Evolutionary conservation across 2,888 invertebrate species (phyloP), one percentile per base, ranked within the genome.

Genomic region (Euplagia quadripunctaria): DNA sequence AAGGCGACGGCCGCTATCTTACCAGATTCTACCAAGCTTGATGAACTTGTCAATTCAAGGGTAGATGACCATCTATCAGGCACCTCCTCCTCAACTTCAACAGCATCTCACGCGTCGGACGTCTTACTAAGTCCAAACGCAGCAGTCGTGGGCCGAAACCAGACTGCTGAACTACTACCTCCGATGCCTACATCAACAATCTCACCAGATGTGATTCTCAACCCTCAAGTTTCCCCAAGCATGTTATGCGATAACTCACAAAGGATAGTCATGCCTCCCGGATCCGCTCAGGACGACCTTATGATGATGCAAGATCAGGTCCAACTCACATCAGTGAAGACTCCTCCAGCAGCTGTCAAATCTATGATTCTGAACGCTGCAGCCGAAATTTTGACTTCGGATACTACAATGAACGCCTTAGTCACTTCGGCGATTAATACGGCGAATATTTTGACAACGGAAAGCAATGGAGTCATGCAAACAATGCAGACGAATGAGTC

Each of bases 321-420:
- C 66, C 91, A 89, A 79, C 75, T 91, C 20, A 89, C 93, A 46
- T 93, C 95, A 14, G 96, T 96, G 75, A 96, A 94, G 86, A 96
- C 96, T 65, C 96, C 97, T 65, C 96, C 96, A 2, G 96, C 97
- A 49, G 97, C 97, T 49, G 97, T 97, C 82, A 97, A 98, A 81
- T 97, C 97, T n/a, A 97, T 98, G 96, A 96, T 98, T 65, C 94
- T 98, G 71, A 97, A 97, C 88, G 98, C 98, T 9, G 97, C 97
- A 0, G 97, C 97, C 0, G 97, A 97, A 91, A 96, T 97, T 82
- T 95, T 97, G 17, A 97, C 97, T 67, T 97, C 97, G 0, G 94
- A 96, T 93, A 93, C 96, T 71, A 96, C 96, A 58, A 96, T 96
- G 95, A 96, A 96, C 88, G 96, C 96, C 77, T 87, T 96, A 46